phyloP scores from a whole-genome alignment of 2,888 invertebrate genomes.

The Dynastes maya region DNA sequence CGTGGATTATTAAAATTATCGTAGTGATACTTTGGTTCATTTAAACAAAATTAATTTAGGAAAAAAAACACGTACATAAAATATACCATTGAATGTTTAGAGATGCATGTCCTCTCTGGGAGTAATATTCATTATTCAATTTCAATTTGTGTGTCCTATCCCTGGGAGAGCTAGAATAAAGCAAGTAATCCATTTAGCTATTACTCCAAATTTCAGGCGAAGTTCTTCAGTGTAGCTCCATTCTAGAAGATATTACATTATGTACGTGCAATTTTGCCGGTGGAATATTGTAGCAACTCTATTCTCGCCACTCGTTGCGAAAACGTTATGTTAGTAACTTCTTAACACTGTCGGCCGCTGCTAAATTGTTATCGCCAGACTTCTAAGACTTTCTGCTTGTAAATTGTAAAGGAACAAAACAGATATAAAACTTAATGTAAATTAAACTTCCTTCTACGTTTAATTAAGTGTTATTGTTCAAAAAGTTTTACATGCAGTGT shows the following conservation, averaged over 20 bases:
- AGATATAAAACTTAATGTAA: too few species aligned
- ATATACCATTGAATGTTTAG: neutral
- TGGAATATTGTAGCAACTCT: constrained; percentile 54
- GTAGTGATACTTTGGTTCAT: too few species aligned
- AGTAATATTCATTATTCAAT: constrained; percentile 49
- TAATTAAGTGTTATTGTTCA: too few species aligned
- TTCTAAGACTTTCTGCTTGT: too few species aligned
- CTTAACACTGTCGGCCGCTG: neutral
- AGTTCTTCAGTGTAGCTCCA: constrained; percentile 42
- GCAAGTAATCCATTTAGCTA: constrained; percentile 25
- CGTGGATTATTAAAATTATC: too few species aligned
- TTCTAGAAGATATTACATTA: constrained; percentile 56
- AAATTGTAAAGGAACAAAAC: too few species aligned
- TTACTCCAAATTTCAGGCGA: constrained; percentile 31
- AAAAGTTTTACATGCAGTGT: too few species aligned
- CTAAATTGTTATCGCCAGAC: too few species aligned
- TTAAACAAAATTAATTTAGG: too few species aligned
- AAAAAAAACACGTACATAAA: neutral
- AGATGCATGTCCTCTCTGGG: neutral
- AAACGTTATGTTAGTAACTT: constrained; percentile 20
- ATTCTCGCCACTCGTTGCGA: constrained; percentile 7
- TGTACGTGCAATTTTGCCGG: constrained; percentile 57
- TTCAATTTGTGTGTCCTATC: constrained; percentile 49
- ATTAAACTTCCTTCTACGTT: too few species aligned
- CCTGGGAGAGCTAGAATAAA: constrained; percentile 35